Conservation (phyloP, 2,888 invertebrate species). For the Cacoxenus indagator region DNA sequence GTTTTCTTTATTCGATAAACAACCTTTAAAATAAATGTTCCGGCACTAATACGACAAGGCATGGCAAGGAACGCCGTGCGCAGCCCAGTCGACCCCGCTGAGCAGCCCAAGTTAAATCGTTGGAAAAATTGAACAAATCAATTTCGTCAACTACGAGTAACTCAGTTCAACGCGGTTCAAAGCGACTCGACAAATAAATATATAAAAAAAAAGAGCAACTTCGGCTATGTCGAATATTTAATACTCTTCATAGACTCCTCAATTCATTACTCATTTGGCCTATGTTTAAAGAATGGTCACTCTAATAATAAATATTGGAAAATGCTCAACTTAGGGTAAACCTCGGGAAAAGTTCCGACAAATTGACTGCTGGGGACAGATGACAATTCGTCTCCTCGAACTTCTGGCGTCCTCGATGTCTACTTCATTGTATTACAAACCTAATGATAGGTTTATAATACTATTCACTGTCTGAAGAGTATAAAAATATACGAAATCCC, state of each 20-base stretch:
- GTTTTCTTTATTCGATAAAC: constrained; percentile 25
- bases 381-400: no score
- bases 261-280: no score
- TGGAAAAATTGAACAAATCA: constrained; percentile 71
- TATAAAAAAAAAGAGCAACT: not conserved
- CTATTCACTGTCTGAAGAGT: not conserved
- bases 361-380: no score
- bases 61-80: not conserved
- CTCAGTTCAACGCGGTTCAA: not conserved
- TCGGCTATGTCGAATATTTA: not conserved
- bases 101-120: constrained; percentile 66
- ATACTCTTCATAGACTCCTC: no score
- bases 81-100: not conserved
- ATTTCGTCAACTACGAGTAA: constrained; percentile 61
- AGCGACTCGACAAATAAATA: not conserved
- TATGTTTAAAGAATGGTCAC: no score
- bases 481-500: not conserved
- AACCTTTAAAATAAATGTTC: constrained; percentile 67
- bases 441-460: not conserved
- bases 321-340: no score
- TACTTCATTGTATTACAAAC: not conserved
- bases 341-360: no score
- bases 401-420: not conserved
- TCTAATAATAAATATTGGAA: no score
- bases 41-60: constrained; percentile 60